Conservation (phyloP, 2,113 vertebrate genomes). For the Ictalurus punctatus region DNA sequence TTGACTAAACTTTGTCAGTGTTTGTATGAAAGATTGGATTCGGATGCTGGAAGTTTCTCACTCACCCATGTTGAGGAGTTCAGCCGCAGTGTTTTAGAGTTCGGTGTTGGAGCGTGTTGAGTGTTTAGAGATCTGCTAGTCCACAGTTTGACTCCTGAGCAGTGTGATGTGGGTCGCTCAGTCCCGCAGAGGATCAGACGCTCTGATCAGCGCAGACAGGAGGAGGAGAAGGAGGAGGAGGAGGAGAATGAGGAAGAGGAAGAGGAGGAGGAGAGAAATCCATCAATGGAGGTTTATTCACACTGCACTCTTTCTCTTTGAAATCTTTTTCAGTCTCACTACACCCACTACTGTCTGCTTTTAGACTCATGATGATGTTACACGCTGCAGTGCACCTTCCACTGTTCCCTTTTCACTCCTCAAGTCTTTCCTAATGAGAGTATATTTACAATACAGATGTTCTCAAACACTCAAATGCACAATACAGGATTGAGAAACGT, state of each 20-base stretch:
- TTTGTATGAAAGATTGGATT: not conserved
- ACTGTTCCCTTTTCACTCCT: not conserved
- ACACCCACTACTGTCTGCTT: not conserved
- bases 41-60: not conserved
- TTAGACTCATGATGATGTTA: not conserved
- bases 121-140: slow-evolving; percentile 20
- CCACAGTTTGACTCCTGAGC: slow-evolving; percentile 11
- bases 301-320: not conserved
- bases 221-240: slow-evolving; percentile 10
- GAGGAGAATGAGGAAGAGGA: slow-evolving; percentile 15
- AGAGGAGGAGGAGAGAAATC: not conserved
- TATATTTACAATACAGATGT: not conserved
- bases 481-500: not conserved
- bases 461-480: not conserved
- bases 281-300: slow-evolving; percentile 17
- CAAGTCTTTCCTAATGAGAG: not conserved
- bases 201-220: slow-evolving; percentile 17
- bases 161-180: slow-evolving; percentile 36
- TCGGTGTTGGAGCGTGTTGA: not conserved
- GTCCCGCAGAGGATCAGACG: slow-evolving; percentile 33
- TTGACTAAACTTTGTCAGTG: not conserved
- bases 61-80: slow-evolving; percentile 41
- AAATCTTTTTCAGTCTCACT: not conserved
- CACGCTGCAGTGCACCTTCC: slow-evolving; percentile 11
- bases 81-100: not conserved